These are phyloP conservation scores for Heliothis virescens DNA, from an alignment of 1,140 invertebrate genomes.

Conservation along the genomic window DNA sequence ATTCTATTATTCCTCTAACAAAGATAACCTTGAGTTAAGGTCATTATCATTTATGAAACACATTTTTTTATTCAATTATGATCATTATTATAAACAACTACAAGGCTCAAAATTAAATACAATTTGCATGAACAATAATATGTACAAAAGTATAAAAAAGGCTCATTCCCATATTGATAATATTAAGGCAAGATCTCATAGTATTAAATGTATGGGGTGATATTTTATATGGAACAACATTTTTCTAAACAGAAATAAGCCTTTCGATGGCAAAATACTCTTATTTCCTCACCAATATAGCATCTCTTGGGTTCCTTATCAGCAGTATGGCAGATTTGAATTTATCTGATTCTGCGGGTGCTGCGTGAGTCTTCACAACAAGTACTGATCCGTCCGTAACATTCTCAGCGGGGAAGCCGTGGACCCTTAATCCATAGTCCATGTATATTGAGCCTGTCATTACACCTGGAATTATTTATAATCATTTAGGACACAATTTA, in stretches of 20 bases:
- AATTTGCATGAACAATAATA: neutral
- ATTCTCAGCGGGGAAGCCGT: conserved; percentile 93
- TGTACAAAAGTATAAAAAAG: neutral
- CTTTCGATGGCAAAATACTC: neutral
- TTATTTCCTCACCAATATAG: conserved; percentile 86
- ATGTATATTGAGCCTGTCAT: conserved; percentile 93
- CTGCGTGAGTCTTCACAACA: conserved; percentile 93
- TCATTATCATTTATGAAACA: neutral
- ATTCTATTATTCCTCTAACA: neutral
- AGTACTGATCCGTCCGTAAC: conserved; percentile 91
- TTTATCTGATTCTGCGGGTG: conserved; percentile 87
- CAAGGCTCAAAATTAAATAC: neutral
- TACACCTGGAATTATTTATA: conserved; percentile 85
- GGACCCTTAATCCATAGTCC: conserved; percentile 90
- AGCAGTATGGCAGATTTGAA: conserved; percentile 90
- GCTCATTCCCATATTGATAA: too few relatives aligned
- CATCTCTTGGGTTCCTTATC: conserved; percentile 90
- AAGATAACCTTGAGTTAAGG: neutral
- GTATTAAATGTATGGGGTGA: too few relatives aligned
- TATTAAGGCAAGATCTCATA: too few relatives aligned
- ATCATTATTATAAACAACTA: neutral
- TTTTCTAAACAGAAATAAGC: too few relatives aligned
- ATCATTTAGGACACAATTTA: conserved; percentile 16
- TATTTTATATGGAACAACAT: too few relatives aligned
- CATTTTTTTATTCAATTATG: neutral